Base-by-base conservation (phyloP, 2,888 invertebrate genomes). In the Adineta ricciae region DNA sequence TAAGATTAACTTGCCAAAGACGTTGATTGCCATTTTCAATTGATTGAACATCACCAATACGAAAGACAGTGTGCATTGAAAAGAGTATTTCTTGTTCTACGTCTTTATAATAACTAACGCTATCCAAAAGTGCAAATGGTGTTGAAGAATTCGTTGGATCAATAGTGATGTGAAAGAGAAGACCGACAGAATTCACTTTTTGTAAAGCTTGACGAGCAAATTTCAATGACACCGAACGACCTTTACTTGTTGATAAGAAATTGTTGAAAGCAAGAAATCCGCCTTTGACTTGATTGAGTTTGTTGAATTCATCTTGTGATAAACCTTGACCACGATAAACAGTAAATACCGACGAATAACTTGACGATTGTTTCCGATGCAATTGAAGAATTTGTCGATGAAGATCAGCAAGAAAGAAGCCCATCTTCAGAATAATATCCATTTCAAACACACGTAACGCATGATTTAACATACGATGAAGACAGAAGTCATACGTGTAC, bases 241-340 rank as follows among this genome's bases (percentile, higher is more conserved):
- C 24, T 56, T 56, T 56, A 56, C 56, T 56, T n/a, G 56, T 56
- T 24, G 56, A 56, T n/a, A 56, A 56, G 11, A 56, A 56, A 56
- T 56, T 56, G 11, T 56, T 56, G n/a, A 56, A 56, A 21, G 56
- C 9, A n/a, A 56, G 9, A 21, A 56, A n/a, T 56, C 56, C 56
- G 4, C n/a, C 56, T 56, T 56, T 56, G 7, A 24, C 24, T 56
- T 56, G 21, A 7, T 7, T 21, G 5, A 56, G 56, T 56, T 56
- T 56, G 7, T 56, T 56, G 38, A 73, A 73, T 36, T 36, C 73
- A 19, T 73, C 73, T 8, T 36, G 19, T 36, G 27, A 38, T 19
- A 73, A 27, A 1, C 73, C 73, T 19, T 73, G 73, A 73, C 73
- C 73, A 24, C 73, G 73, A 21, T 73, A 73, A 73, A 73, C 73